Evolutionary conservation across 2,888 invertebrate species (phyloP).

Genomic region (Caenorhabditis sp.): DNA sequence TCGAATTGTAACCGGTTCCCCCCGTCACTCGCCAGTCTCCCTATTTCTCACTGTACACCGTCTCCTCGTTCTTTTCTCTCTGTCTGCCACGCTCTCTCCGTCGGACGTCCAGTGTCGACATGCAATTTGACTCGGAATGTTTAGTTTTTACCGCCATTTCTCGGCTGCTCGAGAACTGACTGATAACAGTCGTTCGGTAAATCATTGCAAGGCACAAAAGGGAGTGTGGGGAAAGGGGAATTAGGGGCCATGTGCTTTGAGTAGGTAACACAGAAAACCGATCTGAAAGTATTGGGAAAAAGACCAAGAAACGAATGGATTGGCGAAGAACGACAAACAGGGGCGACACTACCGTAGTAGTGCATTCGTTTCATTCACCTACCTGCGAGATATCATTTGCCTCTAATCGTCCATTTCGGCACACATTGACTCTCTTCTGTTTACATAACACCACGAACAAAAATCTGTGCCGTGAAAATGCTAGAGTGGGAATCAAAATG

Average conservation of each 20-base stretch:
- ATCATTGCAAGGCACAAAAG: too few relatives aligned
- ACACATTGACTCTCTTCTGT: neutral
- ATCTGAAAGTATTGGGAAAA: neutral
- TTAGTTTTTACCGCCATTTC: neutral
- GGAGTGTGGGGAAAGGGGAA: neutral
- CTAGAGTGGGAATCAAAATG: neutral
- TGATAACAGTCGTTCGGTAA: conserved; percentile 11
- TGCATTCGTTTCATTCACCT: neutral
- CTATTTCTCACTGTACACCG: conserved; percentile 1
- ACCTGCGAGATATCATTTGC: neutral
- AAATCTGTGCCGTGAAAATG: neutral
- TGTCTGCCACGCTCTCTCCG: conserved; percentile 17
- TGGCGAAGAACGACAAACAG: too few relatives aligned
- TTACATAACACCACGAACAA: neutral
- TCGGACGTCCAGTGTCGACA: conserved; percentile 11
- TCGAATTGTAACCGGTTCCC: conserved; percentile 20
- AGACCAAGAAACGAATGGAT: neutral
- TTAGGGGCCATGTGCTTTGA: conserved; percentile 2
- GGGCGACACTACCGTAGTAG: too few relatives aligned
- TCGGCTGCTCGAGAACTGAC: neutral
- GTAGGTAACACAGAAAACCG: neutral
- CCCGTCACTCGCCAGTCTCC: conserved; percentile 6
- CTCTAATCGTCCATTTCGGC: neutral
- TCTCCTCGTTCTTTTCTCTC: conserved; percentile 6
- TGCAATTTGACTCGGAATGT: conserved; percentile 3